Evolutionary conservation across 2,888 invertebrate genomes (phyloP), one percentile per base, ranked within the genome.

Genomic region (Lithophane semibrunnea): DNA sequence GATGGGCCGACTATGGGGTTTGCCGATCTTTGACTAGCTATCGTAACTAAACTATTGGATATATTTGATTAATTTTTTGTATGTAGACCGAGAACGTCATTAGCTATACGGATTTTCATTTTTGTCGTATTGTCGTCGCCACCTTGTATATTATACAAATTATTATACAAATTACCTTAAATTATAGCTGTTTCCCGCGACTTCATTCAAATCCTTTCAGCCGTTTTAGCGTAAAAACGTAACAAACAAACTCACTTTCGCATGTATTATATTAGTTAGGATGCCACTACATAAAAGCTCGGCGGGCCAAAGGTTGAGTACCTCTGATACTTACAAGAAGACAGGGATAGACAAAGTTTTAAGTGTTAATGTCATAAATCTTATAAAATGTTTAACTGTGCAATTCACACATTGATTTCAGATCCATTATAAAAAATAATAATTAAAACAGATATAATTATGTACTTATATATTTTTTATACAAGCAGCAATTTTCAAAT

Each of bases 401-500:
- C 42, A 70, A 69, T 71, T 54, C 4, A 29, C 37, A 61, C 24
- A 66, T 54, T 42, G 13, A 49, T 44, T 78, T 82, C 84, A 74
- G 74, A 82, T 79, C 72, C 56, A 66, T 12, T 65, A 73, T 16
- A 7, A 24, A 37, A 49, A 37, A 16, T 0, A 68, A 37, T 37
- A 52, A 68, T n/a, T 44, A 13, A 8, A 47, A 66, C 3, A 18
- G 5, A 10, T 37, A 37, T 37, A 29, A 29, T 29, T 29, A 29
- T 29, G 29, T 29, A 37, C 37, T 49, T 12, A 12, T 9, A 29
- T 13, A 29, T 49, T 66, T 8, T 9, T 49, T 65, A 42, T n/a
- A n/a, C 4, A 63, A 63, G 58, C 52, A 65, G n/a, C 18, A 58
- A 12, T 68, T 56, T 67, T 29, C 8, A 58, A 56, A 64, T 44